Base-by-base conservation (phyloP, 2,113 vertebrate genomes). In the Neomonachus schauinslandi region DNA sequence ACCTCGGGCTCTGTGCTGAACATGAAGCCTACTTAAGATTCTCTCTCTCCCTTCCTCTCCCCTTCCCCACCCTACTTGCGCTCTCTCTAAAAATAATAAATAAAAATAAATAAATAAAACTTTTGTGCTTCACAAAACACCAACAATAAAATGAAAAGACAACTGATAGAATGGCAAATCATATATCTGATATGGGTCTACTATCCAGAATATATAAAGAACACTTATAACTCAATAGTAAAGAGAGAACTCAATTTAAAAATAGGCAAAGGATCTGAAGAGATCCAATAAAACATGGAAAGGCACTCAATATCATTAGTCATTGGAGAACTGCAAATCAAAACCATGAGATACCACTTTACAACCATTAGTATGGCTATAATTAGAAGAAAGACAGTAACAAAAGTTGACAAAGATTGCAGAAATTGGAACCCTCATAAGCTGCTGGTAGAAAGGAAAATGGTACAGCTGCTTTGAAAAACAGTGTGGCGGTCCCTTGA, bases 221-320 rank as follows among this genome's bases (percentile, higher is more conserved):
- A 81, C 33, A 59, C 36, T 69, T 74, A 86, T 22, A 65, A 90
- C 16, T 79, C 77, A 89, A 72, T 0, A 90, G 49, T 88, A 95
- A 94, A 92, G n/a, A 88, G 63, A 89, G 11, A 86, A 69, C 21
- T 46, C 61, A 88, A 88, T 19, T 74, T 92, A 49, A 94, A 89
- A 95, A 55, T 13, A 59, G 16, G 33, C 49, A 63, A 87, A 90
- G 49, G 10, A 84, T 39, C 13, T 89, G 16, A 97, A 72, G 1
- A 84, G 28, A 61, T 0, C 74, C 81, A 81, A 81, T 26, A 81
- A 94, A 69, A 84, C n/a, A 94, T 49, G 59, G 77, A 79, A 51
- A 95, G 33, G 76, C 28, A 91, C 12, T 89, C 72, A 84, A 39
- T 65, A 87, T 65, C 33, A 82, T 53, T 36, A 94, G 19, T 74